Evolutionary conservation across 2,797 vertebrate species (phyloP), one percentile per base, ranked within the genome.

Genomic region (Falco rusticolus): DNA sequence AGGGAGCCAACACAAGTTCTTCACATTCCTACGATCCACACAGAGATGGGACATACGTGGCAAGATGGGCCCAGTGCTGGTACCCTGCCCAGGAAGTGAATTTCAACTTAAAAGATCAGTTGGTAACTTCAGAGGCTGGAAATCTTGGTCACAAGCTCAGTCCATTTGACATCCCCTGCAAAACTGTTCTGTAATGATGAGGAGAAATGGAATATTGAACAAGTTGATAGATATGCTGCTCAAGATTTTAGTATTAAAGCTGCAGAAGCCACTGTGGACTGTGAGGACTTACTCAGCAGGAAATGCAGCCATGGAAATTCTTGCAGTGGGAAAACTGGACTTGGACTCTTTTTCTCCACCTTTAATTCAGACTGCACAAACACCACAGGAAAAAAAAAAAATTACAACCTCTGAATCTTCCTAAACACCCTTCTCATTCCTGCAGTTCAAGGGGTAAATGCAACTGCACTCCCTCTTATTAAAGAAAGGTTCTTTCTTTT

Each of bases 21-120:
- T 93, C 43, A 33, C 61, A 89, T 95, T 95, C 93, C 89, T 92
- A 0, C 8, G 41, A 80, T 84, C 75, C 69, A 61, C 54, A 25
- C 34, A 17, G 92, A 81, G 57, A 91, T 87, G 86, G 31, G 84
- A 87, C 89, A 85, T 95, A 96, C 93, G 94, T 95, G 96, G 95
- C 95, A 95, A 72, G 76, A 33, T 31, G 53, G 57, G 87, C 63
- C 59, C 51, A 54, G 69, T 17, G 60, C 70, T 94, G 65, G 29
- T 95, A 53, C 21, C 25, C 64, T 76, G 85, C 54, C 85, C 80
- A 76, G 85, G 54, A 90, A 61, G 29, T 2, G 1, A 69, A 65
- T 75, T 85, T 78, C 59, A 69, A 11, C 31, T 84, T 31, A 41
- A 78, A 94, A 78, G 34, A 72, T 48, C 6, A 9, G 33, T 34